phyloP scores from a whole-genome alignment of 1,140 invertebrate species.

The Drosophila melanogaster region Release_6_plus_ISO1_MT NC_004354.4:3824501-3825000 shows the following conservation, averaged over 20 bases:
- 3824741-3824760: slow-evolving; percentile 31
- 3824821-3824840: slow-evolving; percentile 35
- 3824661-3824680: slow-evolving; percentile 42
- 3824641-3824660: slow-evolving; percentile 55
- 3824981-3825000: not conserved
- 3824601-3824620: slow-evolving; percentile 45
- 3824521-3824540: slow-evolving; percentile 22
- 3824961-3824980: not conserved
- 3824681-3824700: slow-evolving; percentile 48
- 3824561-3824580: slow-evolving; percentile 41
- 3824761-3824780: slow-evolving; percentile 53
- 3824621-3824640: slow-evolving; percentile 48
- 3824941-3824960: not conserved
- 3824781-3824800: not conserved
- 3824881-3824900: slow-evolving; percentile 7
- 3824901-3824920: not conserved
- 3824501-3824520: slow-evolving; percentile 18
- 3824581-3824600: slow-evolving; percentile 25
- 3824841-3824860: slow-evolving; percentile 18
- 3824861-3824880: slow-evolving; percentile 9
- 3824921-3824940: not conserved
- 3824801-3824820: slow-evolving; percentile 34
- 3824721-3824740: slow-evolving; percentile 22
- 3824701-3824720: slow-evolving; percentile 40
- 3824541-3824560: slow-evolving; percentile 17